phyloP scores from a whole-genome alignment of 2,113 vertebrate species.

The Falcunculus frontatus region DNA sequence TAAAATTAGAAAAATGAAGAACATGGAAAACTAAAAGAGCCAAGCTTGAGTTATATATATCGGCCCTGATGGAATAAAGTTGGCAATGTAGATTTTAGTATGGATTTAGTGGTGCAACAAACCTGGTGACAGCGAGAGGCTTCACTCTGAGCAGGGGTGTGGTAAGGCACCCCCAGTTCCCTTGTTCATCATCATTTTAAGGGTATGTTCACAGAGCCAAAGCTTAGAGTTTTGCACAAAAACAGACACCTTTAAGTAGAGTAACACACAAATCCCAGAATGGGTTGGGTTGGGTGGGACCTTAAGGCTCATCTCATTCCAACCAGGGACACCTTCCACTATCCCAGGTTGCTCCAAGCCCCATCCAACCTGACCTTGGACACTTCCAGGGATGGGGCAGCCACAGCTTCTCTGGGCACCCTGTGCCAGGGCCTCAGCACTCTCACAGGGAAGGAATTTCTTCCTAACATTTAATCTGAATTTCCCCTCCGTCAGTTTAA shows the following conservation, averaged over 20 bases:
- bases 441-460: background rate
- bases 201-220: background rate
- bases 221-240: background rate
- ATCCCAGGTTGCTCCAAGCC: background rate
- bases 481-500: background rate
- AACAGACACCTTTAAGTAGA: background rate
- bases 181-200: background rate
- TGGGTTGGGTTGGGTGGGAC: background rate
- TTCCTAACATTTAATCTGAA: background rate
- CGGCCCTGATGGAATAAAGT: background rate
- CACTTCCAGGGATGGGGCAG: background rate
- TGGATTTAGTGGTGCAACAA: background rate
- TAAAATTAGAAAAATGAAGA: background rate
- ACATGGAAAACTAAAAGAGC: background rate
- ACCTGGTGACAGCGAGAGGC: background rate
- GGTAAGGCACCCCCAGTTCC: background rate
- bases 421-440: background rate
- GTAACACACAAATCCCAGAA: background rate
- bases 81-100: background rate
- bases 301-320: background rate
- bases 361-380: accelerated
- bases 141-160: background rate
- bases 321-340: background rate
- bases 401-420: background rate
- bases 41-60: background rate